phyloP scores from a whole-genome alignment of 2,888 invertebrate species.

The Drosophila ustulata region DNA sequence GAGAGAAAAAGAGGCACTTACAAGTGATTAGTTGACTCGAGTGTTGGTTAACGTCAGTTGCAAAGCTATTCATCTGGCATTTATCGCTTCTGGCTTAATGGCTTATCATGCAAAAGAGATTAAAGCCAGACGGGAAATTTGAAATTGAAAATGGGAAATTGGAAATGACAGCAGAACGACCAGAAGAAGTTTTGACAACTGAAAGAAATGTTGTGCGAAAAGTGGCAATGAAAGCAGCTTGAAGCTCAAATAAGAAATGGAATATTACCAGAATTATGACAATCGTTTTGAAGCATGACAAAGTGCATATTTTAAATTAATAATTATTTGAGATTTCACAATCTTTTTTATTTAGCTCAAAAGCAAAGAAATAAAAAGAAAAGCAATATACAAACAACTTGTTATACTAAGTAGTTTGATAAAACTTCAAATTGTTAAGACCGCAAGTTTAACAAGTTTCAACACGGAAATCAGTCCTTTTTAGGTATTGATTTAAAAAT shows the following conservation, averaged over 20 bases:
- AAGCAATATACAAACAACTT: no score
- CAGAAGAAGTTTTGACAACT: constrained; percentile 4
- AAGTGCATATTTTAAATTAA: no score
- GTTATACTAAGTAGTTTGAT: no score
- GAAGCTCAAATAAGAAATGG: background rate
- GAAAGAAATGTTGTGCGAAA: constrained; percentile 13
- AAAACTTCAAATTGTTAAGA: no score
- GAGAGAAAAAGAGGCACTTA: background rate
- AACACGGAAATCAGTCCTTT: no score
- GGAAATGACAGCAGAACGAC: constrained; percentile 12
- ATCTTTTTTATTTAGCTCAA: no score
- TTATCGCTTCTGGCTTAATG: constrained; percentile 1
- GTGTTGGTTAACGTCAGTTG: constrained; percentile 9
- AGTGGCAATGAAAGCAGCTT: background rate
- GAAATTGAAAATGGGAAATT: constrained; percentile 13
- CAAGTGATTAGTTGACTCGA: background rate
- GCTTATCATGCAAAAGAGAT: constrained; percentile 1
- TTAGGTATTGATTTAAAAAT: no score
- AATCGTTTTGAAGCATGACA: no score
- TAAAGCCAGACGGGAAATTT: constrained; percentile 3
- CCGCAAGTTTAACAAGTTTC: no score
- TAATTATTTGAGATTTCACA: no score
- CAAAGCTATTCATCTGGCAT: background rate
- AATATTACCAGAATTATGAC: no score
- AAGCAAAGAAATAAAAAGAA: no score